phyloP scores from a whole-genome alignment of 2,113 vertebrate species.

The Pteropus alecto region DNA sequence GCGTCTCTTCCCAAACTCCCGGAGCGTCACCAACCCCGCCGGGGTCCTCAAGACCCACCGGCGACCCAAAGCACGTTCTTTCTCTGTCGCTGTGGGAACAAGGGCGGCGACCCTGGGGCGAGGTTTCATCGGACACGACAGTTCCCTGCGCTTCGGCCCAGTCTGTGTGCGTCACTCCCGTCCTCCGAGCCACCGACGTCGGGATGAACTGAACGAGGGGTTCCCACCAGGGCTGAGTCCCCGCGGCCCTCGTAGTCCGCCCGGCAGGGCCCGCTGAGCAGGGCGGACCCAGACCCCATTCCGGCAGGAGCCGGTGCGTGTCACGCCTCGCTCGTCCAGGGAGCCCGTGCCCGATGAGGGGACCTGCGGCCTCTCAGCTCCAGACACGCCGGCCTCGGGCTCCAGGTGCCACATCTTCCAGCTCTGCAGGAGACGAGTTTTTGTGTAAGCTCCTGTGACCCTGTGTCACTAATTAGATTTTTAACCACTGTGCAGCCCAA shows the following conservation, averaged over 20 bases:
- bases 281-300: neutral
- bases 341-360: neutral
- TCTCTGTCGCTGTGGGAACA: neutral
- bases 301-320: fast-evolving
- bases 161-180: neutral
- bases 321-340: neutral
- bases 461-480: neutral
- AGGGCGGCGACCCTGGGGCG: neutral
- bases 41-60: neutral
- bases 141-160: neutral
- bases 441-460: neutral
- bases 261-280: neutral
- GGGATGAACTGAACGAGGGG: neutral
- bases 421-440: neutral
- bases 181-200: neutral
- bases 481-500: neutral
- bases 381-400: too few relatives aligned
- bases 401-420: neutral
- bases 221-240: neutral
- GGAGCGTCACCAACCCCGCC: neutral
- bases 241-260: neutral
- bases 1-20: neutral
- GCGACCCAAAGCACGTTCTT: neutral
- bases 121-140: neutral
- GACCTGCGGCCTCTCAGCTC: neutral